Conservation (phyloP, 2,113 vertebrate species). For the Chaenogobius annularis region DNA sequence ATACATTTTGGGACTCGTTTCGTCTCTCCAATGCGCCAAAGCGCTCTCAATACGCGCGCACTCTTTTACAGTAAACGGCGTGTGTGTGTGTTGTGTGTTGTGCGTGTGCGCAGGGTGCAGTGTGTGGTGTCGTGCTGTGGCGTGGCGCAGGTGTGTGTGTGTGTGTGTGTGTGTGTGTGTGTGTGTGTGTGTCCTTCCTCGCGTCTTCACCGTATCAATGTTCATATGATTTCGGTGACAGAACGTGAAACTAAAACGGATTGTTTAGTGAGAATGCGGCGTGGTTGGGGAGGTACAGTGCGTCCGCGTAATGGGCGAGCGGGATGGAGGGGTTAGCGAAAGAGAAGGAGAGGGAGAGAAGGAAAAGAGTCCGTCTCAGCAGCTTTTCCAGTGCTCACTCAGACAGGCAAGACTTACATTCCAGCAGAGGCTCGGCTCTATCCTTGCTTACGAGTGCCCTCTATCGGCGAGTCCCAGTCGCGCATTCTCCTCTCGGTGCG, state of each 20-base stretch:
- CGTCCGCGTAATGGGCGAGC: constrained; percentile 48
- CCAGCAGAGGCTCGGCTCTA: constrained; percentile 57
- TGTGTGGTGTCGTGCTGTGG: constrained; percentile 24
- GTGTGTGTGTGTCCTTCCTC: constrained; percentile 16
- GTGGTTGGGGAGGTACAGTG: constrained; percentile 39
- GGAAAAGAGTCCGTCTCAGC: constrained; percentile 36
- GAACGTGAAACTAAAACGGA: not conserved
- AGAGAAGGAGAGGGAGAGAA: not conserved
- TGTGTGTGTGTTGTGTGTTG: not conserved
- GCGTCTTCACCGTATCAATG: not conserved
- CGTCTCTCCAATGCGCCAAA: constrained; percentile 46
- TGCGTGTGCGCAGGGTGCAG: too few species aligned
- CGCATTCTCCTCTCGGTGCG: not conserved
- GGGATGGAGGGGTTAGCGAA: constrained; percentile 5
- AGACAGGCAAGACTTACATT: constrained; percentile 52
- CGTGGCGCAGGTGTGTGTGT: too few species aligned
- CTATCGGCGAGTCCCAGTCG: constrained; percentile 62
- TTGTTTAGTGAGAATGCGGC: constrained; percentile 10
- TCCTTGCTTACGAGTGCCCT: constrained; percentile 76
- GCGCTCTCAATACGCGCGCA: constrained; percentile 5
- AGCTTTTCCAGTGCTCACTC: constrained; percentile 55
- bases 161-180: too few species aligned
- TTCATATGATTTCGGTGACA: not conserved
- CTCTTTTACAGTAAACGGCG: constrained; percentile 8
- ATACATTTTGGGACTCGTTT: constrained; percentile 1